phyloP scores from a whole-genome alignment of 2,797 vertebrate species.

The Lophotriccus pileatus region DNA sequence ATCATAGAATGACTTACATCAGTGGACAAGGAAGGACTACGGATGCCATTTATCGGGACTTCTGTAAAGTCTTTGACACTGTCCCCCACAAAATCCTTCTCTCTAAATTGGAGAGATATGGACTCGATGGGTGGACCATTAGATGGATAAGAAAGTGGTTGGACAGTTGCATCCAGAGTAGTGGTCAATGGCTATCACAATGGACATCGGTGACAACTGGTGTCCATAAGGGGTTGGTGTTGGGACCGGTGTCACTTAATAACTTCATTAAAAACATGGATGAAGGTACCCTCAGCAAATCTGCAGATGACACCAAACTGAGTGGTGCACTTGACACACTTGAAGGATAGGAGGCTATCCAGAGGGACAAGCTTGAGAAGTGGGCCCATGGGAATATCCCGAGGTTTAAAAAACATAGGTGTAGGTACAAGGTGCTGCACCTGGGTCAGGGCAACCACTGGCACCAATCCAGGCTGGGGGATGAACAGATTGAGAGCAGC shows the following conservation, averaged over 20 bases:
- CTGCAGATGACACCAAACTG: neutral
- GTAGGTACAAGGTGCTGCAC: neutral
- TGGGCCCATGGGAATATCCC: neutral
- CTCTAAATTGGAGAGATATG: neutral
- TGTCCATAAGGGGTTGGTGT: neutral
- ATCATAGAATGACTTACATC: too few relatives aligned
- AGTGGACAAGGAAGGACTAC: neutral
- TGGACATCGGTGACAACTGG: neutral
- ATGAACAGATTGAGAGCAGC: neutral
- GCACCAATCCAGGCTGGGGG: neutral
- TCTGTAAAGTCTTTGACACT: neutral
- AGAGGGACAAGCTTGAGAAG: neutral
- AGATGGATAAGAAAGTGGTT: neutral
- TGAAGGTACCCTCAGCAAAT: neutral
- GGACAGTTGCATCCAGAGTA: neutral
- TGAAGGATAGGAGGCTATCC: neutral
- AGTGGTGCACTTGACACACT: neutral
- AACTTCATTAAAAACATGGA: neutral
- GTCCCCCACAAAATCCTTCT: neutral
- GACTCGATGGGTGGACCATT: neutral
- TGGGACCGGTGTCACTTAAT: neutral
- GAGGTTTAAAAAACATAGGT: neutral
- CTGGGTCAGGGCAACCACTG: fast-evolving
- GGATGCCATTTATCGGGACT: neutral
- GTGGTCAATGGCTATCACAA: fast-evolving